Conservation (phyloP, 2,797 vertebrate species). For the Choloepus didactylus region DNA sequence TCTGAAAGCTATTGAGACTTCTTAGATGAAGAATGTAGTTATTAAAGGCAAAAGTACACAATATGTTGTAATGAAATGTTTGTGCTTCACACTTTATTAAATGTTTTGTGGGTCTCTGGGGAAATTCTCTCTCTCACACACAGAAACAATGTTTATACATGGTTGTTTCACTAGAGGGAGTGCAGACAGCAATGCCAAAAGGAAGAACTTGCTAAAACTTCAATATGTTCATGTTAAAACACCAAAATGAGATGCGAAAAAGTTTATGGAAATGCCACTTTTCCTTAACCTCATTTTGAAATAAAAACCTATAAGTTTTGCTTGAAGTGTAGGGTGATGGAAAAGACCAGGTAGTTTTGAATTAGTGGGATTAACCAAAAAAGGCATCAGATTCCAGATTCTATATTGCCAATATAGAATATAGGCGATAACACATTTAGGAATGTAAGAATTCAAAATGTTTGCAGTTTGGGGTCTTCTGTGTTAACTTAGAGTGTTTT, state of each 20-base stretch:
- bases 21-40: slow-evolving; percentile 89
- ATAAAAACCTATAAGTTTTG: background rate
- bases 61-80: slow-evolving; percentile 92
- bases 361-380: slow-evolving; percentile 47
- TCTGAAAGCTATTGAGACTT: slow-evolving; percentile 89
- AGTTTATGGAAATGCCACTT: background rate
- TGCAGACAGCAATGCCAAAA: slow-evolving; percentile 25
- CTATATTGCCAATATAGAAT: background rate
- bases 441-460: slow-evolving; percentile 80
- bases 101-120: slow-evolving; percentile 88
- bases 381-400: slow-evolving; percentile 62
- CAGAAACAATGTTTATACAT: slow-evolving; percentile 76
- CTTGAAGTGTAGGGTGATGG: background rate
- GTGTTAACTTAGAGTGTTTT: slow-evolving; percentile 81
- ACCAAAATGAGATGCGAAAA: slow-evolving; percentile 30
- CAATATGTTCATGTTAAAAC: background rate
- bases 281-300: slow-evolving; percentile 17
- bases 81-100: slow-evolving; percentile 91
- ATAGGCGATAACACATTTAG: slow-evolving; percentile 68
- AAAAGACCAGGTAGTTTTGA: slow-evolving; percentile 67
- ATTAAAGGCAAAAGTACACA: slow-evolving; percentile 91
- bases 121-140: slow-evolving; percentile 87
- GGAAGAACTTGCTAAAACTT: slow-evolving; percentile 16
- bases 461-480: slow-evolving; percentile 72
- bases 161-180: slow-evolving; percentile 80